A percentile compares a stretch with the other conserved stretches of the same genome.
Evolutionary conservation across 2,797 vertebrate species (phyloP).

Genomic region (Spinus pinus): DNA sequence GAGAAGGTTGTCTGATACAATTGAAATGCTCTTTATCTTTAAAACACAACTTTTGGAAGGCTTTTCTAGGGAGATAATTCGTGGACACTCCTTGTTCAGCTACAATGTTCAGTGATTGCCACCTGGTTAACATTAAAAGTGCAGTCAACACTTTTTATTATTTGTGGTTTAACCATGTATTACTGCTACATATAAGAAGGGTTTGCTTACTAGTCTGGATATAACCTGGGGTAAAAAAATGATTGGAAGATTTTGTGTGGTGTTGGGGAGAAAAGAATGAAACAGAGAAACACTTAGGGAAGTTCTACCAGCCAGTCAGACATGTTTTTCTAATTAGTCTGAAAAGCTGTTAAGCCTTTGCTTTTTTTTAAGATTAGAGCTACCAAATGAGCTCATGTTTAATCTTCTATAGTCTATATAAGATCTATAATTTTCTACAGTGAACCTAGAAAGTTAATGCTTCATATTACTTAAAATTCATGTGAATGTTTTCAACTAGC

Average conservation of each 20-base stretch:
- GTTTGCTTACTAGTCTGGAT: not conserved
- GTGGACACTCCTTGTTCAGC: not conserved
- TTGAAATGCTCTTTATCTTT: slow-evolving; percentile 17
- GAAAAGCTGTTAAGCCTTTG: slow-evolving; percentile 22
- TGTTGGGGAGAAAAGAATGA: not conserved
- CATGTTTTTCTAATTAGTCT: not conserved
- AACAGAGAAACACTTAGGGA: not conserved
- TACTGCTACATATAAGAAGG: not conserved
- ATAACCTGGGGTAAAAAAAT: not conserved
- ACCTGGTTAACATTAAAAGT: not conserved
- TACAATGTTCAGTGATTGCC: not conserved
- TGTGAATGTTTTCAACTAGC: not conserved
- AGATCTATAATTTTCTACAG: slow-evolving; percentile 15
- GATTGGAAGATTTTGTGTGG: not conserved
- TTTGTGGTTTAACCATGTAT: not conserved
- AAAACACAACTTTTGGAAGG: not conserved
- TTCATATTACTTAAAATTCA: slow-evolving; percentile 34
- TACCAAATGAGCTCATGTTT: slow-evolving; percentile 11
- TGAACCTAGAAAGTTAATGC: slow-evolving; percentile 18
- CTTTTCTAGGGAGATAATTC: not conserved
- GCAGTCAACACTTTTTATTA: not conserved
- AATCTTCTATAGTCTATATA: slow-evolving; percentile 16
- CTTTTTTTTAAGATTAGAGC: not conserved
- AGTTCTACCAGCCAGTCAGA: not conserved
- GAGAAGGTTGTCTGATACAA: not conserved